phyloP scores from a whole-genome alignment of 2,113 vertebrate species.

The Myanophis thanlyinensis region DNA sequence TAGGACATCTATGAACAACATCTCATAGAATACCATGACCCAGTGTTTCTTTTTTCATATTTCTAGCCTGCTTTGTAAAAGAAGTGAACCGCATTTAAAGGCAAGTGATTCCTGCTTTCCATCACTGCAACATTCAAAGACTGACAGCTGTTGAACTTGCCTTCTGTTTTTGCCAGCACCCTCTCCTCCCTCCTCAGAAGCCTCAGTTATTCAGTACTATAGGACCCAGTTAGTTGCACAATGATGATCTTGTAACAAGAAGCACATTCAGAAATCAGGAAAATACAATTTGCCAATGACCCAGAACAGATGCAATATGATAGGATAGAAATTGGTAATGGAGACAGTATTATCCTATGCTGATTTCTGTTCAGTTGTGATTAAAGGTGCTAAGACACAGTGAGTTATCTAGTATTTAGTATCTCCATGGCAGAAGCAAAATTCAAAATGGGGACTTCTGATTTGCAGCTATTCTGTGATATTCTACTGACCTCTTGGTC shows the following conservation, averaged over 20 bases:
- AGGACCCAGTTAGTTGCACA: background rate
- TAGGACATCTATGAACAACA: background rate
- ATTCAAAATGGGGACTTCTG: background rate
- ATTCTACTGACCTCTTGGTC: slow-evolving; percentile 88
- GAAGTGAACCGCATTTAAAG: background rate
- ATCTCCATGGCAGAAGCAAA: background rate
- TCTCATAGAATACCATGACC: background rate
- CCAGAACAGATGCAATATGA: background rate
- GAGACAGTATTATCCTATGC: background rate
- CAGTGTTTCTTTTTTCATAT: background rate
- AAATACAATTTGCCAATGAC: background rate
- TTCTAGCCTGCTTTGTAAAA: background rate
- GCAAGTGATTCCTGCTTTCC: background rate
- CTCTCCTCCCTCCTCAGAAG: background rate
- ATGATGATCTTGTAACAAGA: background rate
- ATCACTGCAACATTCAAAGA: background rate
- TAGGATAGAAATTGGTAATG: background rate
- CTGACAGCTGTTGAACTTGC: background rate
- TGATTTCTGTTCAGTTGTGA: background rate
- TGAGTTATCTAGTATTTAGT: background rate
- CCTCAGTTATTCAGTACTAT: background rate
- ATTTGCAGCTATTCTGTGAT: background rate
- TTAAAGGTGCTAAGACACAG: background rate
- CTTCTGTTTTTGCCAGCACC: background rate
- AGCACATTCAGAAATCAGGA: background rate